Base-by-base conservation (phyloP, 2,888 invertebrate genomes). In the Cryptophagus acutangulus region DNA sequence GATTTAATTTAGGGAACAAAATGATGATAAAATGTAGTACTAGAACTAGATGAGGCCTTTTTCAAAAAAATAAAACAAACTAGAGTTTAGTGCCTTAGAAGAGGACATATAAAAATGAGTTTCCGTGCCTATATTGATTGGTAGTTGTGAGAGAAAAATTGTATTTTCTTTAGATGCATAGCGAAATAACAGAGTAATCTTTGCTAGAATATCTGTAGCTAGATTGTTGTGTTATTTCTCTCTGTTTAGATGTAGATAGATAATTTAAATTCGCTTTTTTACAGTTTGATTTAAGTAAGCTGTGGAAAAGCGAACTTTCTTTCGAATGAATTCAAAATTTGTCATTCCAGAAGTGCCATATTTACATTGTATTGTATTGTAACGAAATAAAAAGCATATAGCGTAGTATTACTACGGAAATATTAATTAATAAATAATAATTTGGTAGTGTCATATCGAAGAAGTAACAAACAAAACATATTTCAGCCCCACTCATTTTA, bases 81-180 rank as follows among this genome's bases (percentile, higher is more conserved):
- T 57, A 47, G 64, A 61, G 59, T 55, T 57, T 66, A 65, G 67
- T 67, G 67, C 67, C 67, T 67, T 67, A 67, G 66, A 46, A 58
- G 63, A 62, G 63, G 64, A 65, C 64, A 64, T 63, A 64, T 63
- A 65, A 58, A 50, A 34, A 49, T 49, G 25, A 20, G 61, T 57
- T 55, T 55, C 49, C 48, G 31, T 49, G 45, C 16, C 41, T 43
- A 36, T 51, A 46, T 46, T 54, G 45, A 49, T n/a, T 12, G 26
- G 26, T 26, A 13, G 49, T 39, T 40, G 42, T 42, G 37, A 35
- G 38, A 34, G 43, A 41, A 13, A 31, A 24, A 8, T n/a, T n/a
- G 24, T 24, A 24, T n/a, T n/a, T n/a, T n/a, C n/a, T n/a, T n/a
- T n/a, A n/a, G n/a, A n/a, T n/a, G n/a, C n/a, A n/a, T n/a, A n/a